phyloP scores from a whole-genome alignment of 2,888 invertebrate genomes.

The Agelastica alni region DNA sequence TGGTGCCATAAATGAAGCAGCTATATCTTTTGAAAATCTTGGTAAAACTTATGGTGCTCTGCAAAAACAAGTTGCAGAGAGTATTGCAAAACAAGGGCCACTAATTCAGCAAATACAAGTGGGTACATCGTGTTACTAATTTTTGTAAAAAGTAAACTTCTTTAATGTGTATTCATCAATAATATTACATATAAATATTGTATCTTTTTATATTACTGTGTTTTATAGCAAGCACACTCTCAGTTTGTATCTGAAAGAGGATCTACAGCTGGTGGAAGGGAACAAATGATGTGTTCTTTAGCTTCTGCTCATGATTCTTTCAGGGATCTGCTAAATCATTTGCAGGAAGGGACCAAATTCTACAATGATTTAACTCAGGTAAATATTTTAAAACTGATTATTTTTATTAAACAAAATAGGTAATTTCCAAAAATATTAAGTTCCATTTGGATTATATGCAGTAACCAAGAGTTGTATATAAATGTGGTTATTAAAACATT shows the following conservation, averaged over 20 bases:
- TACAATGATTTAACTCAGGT: constrained; percentile 90
- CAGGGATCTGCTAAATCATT: constrained; percentile 86
- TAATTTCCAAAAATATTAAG: too few relatives aligned
- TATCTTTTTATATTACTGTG: too few relatives aligned
- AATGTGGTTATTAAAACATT: too few relatives aligned
- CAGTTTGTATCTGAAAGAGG: constrained; percentile 68
- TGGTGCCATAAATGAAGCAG: constrained; percentile 78
- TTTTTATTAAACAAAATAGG: too few relatives aligned
- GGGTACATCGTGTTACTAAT: too few relatives aligned
- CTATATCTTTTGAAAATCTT: constrained; percentile 71
- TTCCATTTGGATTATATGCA: too few relatives aligned
- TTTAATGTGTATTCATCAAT: too few relatives aligned
- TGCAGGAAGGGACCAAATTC: constrained; percentile 96
- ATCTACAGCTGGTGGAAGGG: constrained; percentile 68
- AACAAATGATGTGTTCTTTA: constrained; percentile 79
- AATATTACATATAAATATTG: too few relatives aligned
- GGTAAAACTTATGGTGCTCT: constrained; percentile 77
- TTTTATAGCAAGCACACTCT: constrained; percentile 60
- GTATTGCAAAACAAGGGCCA: constrained; percentile 71
- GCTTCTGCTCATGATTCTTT: constrained; percentile 92
- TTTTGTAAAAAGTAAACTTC: too few relatives aligned
- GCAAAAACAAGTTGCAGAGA: constrained; percentile 77
- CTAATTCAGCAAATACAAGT: constrained; percentile 72
- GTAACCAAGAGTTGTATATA: too few relatives aligned
- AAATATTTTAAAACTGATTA: too few relatives aligned